Evolutionary conservation across 2,888 invertebrate species (phyloP), one percentile per base, ranked within the genome.

Genomic region (Dione vanillae): DNA sequence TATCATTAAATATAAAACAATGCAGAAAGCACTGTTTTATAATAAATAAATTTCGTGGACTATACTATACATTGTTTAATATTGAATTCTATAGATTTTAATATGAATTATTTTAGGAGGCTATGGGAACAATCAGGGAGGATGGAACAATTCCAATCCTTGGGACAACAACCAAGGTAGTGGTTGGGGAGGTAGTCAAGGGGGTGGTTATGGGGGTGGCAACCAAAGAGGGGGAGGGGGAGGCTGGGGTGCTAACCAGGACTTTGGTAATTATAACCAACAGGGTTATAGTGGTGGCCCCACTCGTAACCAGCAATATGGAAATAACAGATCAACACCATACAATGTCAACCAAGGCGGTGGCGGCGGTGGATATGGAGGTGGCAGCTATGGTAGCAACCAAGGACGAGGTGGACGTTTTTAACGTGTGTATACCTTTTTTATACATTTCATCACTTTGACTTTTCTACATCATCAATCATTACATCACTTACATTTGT

Each of bases 211-310:
- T 59, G 71, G 75, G 69, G 94, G 94, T 73, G 86, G 85, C 61
- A 86, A 83, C 67, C 85, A 85, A 71, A 84, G 81, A n/a, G 82
- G 83, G 43, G 73, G 84, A 76, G 86, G 87, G 85, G 93, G 65
- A 89, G 90, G 93, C 7, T 88, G 90, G 69, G 89, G 92, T 40
- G 94, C 95, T 54, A 95, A 95, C 78, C 95, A 96, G 83, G 95
- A 95, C 79, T 96, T 96, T 80, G 96, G 96, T 72, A 96, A 95
- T 77, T 96, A 96, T 75, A 96, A 97, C 83, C 97, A 97, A 81
- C 97, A 97, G 84, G 95, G 96, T 69, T 97, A 96, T 82, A 95
- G 97, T 69, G 98, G 97, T 61, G 98, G 98, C 0, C 97, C 98
- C 1, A 95, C 97, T 79, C 95, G 98, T 79, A 96, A 94, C 85